phyloP scores from a whole-genome alignment of 2,888 invertebrate species.

The Polia nebulosa region DNA sequence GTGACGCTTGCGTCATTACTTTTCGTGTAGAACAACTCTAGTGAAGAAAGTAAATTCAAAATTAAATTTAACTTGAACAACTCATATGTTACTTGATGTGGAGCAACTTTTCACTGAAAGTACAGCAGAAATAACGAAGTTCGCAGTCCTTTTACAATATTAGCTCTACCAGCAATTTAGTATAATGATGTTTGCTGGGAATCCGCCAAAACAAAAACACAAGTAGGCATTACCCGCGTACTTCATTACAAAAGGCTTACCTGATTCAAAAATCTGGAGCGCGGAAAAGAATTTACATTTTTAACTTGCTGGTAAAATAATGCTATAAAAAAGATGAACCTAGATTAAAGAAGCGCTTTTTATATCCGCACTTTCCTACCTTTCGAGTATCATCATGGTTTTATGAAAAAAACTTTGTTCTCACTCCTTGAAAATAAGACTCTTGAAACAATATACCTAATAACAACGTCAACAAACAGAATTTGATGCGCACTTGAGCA shows the following conservation, averaged over 20 bases:
- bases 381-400: conserved; percentile 41
- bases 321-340: conserved; percentile 72
- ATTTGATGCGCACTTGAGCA: conserved; percentile 66
- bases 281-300: conserved; percentile 81
- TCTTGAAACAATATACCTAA: conserved; percentile 33
- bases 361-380: conserved; percentile 48
- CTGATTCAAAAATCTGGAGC: conserved; percentile 80
- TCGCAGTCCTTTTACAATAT: conserved; percentile 64
- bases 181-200: conserved; percentile 65
- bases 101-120: conserved; percentile 50
- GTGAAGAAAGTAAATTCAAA: conserved; percentile 61
- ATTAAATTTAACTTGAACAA: conserved; percentile 64
- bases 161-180: conserved; percentile 62
- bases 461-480: conserved; percentile 50
- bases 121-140: conserved; percentile 47
- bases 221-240: conserved; percentile 75
- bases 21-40: conserved; percentile 56
- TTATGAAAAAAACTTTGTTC: conserved; percentile 36
- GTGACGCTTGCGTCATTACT: conserved; percentile 58
- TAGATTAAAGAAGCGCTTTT: conserved; percentile 69
- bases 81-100: conserved; percentile 58
- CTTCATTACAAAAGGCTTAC: conserved; percentile 87
- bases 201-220: conserved; percentile 75
- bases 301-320: conserved; percentile 77
- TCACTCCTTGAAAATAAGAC: conserved; percentile 22